phyloP scores from a whole-genome alignment of 2,888 invertebrate species.

The Plagodis dolabraria region DNA sequence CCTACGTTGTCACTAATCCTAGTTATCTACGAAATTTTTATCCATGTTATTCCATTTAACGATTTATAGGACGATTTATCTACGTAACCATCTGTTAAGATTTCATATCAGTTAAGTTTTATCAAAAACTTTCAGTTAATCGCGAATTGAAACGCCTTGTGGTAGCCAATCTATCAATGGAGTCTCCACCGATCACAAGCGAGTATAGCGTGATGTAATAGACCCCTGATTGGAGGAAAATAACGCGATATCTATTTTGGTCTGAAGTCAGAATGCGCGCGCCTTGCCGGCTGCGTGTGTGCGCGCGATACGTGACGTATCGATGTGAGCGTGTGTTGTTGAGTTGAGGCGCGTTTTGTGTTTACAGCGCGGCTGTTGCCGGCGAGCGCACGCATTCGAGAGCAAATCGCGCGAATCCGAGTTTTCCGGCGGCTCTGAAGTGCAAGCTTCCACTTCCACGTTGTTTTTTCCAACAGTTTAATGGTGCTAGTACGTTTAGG shows the following conservation, averaged over 20 bases:
- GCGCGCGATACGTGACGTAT: slow-evolving; percentile 52
- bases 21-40: slow-evolving; percentile 20
- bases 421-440: slow-evolving; percentile 74
- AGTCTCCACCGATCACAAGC: slow-evolving; percentile 65
- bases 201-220: slow-evolving; percentile 63
- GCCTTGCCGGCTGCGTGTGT: slow-evolving; percentile 56
- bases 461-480: slow-evolving; percentile 74
- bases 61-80: slow-evolving; percentile 41
- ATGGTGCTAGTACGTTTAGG: slow-evolving; percentile 72
- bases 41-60: slow-evolving; percentile 15
- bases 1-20: slow-evolving; percentile 15
- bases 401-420: slow-evolving; percentile 66
- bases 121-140: slow-evolving; percentile 81
- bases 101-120: slow-evolving; percentile 76
- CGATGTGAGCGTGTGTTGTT: slow-evolving; percentile 76
- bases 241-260: slow-evolving; percentile 80
- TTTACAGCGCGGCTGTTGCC: slow-evolving; percentile 84
- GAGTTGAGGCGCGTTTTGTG: slow-evolving; percentile 76
- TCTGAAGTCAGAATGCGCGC: slow-evolving; percentile 69
- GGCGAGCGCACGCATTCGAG: slow-evolving; percentile 87
- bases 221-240: slow-evolving; percentile 61
- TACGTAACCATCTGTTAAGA: slow-evolving; percentile 62
- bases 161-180: slow-evolving; percentile 75
- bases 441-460: slow-evolving; percentile 61
- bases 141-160: slow-evolving; percentile 76